Evolutionary conservation across 2,888 invertebrate genomes (phyloP), one percentile per base, ranked within the genome.

Genomic region (Dryocosmus kuriphilus): DNA sequence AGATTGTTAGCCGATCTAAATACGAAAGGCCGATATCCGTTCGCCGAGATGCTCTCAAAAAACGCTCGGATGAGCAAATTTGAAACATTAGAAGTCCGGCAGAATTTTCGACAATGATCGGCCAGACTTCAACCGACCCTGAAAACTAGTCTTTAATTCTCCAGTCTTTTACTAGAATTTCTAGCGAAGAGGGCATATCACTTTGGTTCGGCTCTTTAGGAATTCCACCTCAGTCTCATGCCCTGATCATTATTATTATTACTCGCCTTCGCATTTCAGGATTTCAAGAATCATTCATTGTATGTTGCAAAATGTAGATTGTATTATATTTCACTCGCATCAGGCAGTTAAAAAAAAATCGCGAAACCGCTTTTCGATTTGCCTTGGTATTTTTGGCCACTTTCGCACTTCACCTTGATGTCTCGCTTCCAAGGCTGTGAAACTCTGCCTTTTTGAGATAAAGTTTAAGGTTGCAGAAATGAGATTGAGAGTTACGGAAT

Each of bases 1-100:
- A 81, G 77, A 81, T 84, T 82, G 78, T 73, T 51, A 24, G 27
- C 75, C 76, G 63, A 84, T 83, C 83, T 79, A 81, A 81, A 83
- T 80, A 79, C 61, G 76, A 75, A 80, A 67, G 71, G 63, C 62
- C 62, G 77, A 76, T 62, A 62, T 46, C n/a, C 11, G 46, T 19
- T 22, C 41, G 27, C 19, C 65, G 38, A 67, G 41, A 27, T 24
- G 24, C 24, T 41, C 41, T 27, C 41, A 27, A 22, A 46, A 63
- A 65, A 16, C 65, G 41, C 27, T 41, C 2, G 7, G 41, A 65
- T 41, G 41, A 65, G 65, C 41, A 24, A 65, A 65, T 65, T 65
- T 65, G 27, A 35, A 65, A 65, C 27, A 24, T 32, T 35, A 62
- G 62, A 62, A 32, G 30, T 62, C 6, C 32, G 8, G 0, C 8